These are phyloP conservation scores for Tachycineta bicolor DNA, from an alignment of 2,113 vertebrate species.

Conservation along the genomic window DNA sequence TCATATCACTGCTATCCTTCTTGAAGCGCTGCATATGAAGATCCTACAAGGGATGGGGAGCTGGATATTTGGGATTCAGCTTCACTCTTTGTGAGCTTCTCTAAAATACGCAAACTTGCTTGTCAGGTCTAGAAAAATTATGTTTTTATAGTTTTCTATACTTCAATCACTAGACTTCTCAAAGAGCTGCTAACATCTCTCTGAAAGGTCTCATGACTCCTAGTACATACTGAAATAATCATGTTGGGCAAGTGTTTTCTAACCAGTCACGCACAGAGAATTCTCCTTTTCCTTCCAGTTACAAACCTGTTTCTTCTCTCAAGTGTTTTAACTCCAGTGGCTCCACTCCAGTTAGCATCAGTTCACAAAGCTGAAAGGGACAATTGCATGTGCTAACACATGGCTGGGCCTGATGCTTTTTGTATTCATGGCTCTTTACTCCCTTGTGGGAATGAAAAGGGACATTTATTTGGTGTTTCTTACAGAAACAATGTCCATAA, in stretches of 20 bases:
- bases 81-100: background rate
- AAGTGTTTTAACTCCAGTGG: slow-evolving; percentile 1
- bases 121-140: background rate
- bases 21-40: background rate
- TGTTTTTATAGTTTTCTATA: background rate
- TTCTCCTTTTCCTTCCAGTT: background rate
- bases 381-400: background rate
- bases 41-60: rapidly evolving
- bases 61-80: background rate
- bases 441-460: background rate
- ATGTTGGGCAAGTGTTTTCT: background rate
- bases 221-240: background rate
- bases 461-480: slow-evolving; percentile 56
- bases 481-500: slow-evolving; percentile 36
- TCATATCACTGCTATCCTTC: background rate
- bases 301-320: slow-evolving; percentile 16
- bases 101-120: background rate
- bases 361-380: background rate
- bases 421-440: background rate
- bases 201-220: background rate
- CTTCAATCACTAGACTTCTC: background rate
- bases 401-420: background rate
- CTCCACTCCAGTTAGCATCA: background rate
- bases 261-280: background rate
- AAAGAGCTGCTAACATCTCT: background rate